Conservation (phyloP, 2,113 vertebrate species). For the Clarias magur region DNA sequence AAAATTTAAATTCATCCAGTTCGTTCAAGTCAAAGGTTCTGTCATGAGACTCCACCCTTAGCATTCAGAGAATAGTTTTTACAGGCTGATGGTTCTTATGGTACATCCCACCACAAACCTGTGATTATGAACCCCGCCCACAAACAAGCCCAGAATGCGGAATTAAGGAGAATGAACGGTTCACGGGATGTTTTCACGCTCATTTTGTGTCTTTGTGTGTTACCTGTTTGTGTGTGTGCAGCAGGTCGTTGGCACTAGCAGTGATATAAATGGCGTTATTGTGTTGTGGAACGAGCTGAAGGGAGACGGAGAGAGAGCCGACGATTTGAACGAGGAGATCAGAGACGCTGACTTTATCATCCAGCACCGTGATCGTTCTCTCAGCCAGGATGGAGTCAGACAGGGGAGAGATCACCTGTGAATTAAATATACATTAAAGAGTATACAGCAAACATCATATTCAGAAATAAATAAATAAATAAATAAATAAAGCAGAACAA, state of each 20-base stretch:
- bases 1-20: not conserved
- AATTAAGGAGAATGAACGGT: not conserved
- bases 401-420: constrained; percentile 89
- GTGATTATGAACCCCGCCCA: not conserved
- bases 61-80: no score
- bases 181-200: not conserved
- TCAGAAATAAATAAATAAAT: not conserved
- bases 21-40: not conserved
- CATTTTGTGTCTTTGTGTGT: not conserved
- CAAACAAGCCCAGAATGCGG: not conserved
- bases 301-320: constrained; percentile 80
- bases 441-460: not conserved
- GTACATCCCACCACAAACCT: not conserved
- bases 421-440: not conserved
- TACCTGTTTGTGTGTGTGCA: constrained; percentile 86
- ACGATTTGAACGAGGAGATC: constrained; percentile 90
- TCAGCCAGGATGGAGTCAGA: constrained; percentile 96
- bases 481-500: not conserved
- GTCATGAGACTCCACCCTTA: not conserved
- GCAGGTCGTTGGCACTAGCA: constrained; percentile 80
- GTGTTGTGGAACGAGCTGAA: constrained; percentile 78
- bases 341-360: constrained; percentile 89
- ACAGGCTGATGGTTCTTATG: not conserved
- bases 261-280: constrained; percentile 81
- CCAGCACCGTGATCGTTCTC: constrained; percentile 89